Evolutionary conservation across 1,140 invertebrate species (phyloP).

Genomic region (Nasonia vitripennis): DNA sequence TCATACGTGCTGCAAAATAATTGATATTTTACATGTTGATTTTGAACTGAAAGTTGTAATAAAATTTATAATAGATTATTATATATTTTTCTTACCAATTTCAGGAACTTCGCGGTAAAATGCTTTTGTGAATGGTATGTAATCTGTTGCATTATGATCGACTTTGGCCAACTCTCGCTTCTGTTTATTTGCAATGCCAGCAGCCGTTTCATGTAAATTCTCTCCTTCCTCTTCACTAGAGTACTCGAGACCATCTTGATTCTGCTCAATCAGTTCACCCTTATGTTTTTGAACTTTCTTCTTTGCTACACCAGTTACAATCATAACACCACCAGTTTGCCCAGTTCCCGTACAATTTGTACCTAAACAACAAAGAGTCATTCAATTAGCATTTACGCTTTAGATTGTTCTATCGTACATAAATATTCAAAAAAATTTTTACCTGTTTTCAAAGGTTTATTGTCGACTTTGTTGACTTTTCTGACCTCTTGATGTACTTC

Average conservation of each 20-base stretch:
- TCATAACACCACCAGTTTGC: slow-evolving; percentile 79
- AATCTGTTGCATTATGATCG: slow-evolving; percentile 89
- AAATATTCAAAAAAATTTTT: slow-evolving; percentile 16
- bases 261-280: slow-evolving; percentile 97
- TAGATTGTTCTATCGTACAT: neutral
- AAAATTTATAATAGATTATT: neutral
- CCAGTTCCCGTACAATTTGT: slow-evolving; percentile 66
- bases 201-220: slow-evolving; percentile 93
- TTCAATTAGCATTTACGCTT: neutral
- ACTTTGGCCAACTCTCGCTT: slow-evolving; percentile 93
- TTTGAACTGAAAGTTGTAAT: slow-evolving; percentile 2
- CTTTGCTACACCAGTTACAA: slow-evolving; percentile 94
- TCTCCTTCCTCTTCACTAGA: slow-evolving; percentile 97
- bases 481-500: slow-evolving; percentile 91
- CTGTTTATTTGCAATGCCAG: slow-evolving; percentile 90
- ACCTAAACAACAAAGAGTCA: slow-evolving; percentile 8
- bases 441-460: slow-evolving; percentile 68
- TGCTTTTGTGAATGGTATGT: slow-evolving; percentile 93
- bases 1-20: slow-evolving; percentile 86
- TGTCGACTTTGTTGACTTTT: slow-evolving; percentile 90
- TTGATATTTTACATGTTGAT: slow-evolving; percentile 2
- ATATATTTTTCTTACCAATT: slow-evolving; percentile 64
- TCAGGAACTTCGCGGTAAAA: slow-evolving; percentile 98
- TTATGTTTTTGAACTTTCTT: slow-evolving; percentile 85
- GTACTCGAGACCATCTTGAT: slow-evolving; percentile 97